Conservation (phyloP, 2,888 invertebrate species). For the Spatulosminthurus flaviceps region DNA sequence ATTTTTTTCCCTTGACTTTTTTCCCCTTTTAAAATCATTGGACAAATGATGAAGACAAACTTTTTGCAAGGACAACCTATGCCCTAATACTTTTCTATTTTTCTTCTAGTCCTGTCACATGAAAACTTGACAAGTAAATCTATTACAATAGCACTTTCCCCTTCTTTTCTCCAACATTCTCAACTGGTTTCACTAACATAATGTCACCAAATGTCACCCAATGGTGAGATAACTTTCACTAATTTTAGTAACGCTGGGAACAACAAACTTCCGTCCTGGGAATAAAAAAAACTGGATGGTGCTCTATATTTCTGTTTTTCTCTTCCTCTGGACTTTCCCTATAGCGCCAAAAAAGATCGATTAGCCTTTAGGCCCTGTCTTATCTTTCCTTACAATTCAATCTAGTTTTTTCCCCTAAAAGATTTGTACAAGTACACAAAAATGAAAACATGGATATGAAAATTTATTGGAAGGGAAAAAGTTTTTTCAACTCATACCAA, state of each 20-base stretch:
- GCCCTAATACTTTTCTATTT: background rate
- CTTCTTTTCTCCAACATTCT: background rate
- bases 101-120: background rate
- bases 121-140: background rate
- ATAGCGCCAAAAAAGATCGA: too few relatives aligned
- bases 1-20: background rate
- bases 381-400: too few relatives aligned
- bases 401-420: too few relatives aligned
- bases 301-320: too few relatives aligned
- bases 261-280: background rate
- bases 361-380: too few relatives aligned
- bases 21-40: background rate
- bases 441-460: too few relatives aligned
- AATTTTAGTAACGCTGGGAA: background rate
- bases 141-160: background rate
- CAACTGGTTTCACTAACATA: background rate
- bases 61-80: background rate
- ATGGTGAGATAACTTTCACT: slow-evolving; percentile 3
- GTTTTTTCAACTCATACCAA: too few relatives aligned
- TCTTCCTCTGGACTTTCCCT: too few relatives aligned
- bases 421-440: too few relatives aligned
- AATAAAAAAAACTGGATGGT: too few relatives aligned
- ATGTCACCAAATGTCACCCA: slow-evolving; percentile 9
- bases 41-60: background rate
- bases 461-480: too few relatives aligned